Percentiles rank a stretch among this genome's conserved stretches.
Conservation (phyloP, 64 coral and sea anemone genomes). For the Stylophora pistillata region DNA sequence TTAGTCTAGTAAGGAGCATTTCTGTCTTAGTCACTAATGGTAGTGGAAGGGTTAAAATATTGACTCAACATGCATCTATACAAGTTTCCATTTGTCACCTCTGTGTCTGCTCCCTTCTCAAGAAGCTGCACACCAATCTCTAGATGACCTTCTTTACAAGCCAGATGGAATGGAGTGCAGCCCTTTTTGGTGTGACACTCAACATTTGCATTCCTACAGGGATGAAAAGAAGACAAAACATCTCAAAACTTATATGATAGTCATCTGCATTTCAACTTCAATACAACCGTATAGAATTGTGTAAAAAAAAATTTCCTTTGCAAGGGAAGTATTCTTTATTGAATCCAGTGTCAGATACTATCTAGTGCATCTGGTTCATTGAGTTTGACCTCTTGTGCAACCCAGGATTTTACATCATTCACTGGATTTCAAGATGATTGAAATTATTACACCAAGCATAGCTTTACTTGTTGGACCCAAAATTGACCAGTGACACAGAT, state of each 20-base stretch:
- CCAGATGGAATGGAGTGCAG: slow-evolving; percentile 93
- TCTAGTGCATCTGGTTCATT: slow-evolving; percentile 27
- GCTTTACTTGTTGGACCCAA: background rate
- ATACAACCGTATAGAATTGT: too few relatives aligned
- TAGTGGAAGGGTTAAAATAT: background rate
- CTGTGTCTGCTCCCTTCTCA: slow-evolving; percentile 85
- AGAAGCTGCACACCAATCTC: slow-evolving; percentile 81
- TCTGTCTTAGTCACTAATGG: too few relatives aligned
- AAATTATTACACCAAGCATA: background rate
- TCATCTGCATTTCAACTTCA: background rate
- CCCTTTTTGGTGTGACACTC: slow-evolving; percentile 99
- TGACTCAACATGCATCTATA: background rate
- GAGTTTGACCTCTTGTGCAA: slow-evolving; percentile 27
- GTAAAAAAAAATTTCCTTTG: background rate
- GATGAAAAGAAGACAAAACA: background rate
- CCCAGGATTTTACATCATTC: slow-evolving; percentile 35
- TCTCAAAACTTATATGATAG: background rate
- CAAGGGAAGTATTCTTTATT: background rate
- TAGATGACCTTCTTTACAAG: slow-evolving; percentile 95
- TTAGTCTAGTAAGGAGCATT: too few relatives aligned
- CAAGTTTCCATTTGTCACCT: slow-evolving; percentile 51
- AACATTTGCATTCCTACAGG: slow-evolving; percentile 81
- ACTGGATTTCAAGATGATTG: slow-evolving; percentile 1
- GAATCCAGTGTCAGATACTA: slow-evolving; percentile 37
- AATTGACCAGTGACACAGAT: background rate